Conservation (phyloP, 2,797 vertebrate genomes). For the Channa striata region DNA sequence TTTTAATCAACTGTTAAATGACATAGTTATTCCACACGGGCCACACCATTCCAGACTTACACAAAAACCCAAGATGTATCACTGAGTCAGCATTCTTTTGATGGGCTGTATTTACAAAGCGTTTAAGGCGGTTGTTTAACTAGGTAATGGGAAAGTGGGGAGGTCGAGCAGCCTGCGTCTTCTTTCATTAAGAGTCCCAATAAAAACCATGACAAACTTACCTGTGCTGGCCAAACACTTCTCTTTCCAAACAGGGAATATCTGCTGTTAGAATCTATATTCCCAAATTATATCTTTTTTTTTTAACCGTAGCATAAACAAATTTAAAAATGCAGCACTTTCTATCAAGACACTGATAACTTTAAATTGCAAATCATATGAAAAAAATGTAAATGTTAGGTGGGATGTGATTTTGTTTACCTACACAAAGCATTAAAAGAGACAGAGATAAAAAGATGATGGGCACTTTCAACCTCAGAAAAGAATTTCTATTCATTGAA, state of each 20-base stretch:
- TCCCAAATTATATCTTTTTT: slow-evolving; percentile 17
- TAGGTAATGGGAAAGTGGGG: slow-evolving; percentile 61
- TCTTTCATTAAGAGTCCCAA: slow-evolving; percentile 71
- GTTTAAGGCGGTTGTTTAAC: slow-evolving; percentile 74
- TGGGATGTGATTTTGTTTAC: slow-evolving; percentile 46
- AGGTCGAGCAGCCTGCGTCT: slow-evolving; percentile 64
- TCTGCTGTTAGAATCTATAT: slow-evolving; percentile 40
- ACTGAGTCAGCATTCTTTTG: slow-evolving; percentile 61
- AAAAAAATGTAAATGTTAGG: slow-evolving; percentile 14
- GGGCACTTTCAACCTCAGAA: slow-evolving; percentile 62
- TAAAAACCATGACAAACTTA: slow-evolving; percentile 67
- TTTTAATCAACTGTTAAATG: slow-evolving; percentile 26
- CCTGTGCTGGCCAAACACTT: slow-evolving; percentile 37
- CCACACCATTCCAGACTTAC: slow-evolving; percentile 6
- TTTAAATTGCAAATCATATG: slow-evolving; percentile 6
- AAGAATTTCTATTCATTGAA: slow-evolving; percentile 58
- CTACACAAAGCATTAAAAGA: slow-evolving; percentile 19
- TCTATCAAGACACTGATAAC: slow-evolving; percentile 17
- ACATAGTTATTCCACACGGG: slow-evolving; percentile 32
- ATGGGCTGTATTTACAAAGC: slow-evolving; percentile 57
- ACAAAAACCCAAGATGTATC: slow-evolving; percentile 42
- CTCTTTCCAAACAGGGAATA: slow-evolving; percentile 34
- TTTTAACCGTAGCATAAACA: slow-evolving; percentile 12
- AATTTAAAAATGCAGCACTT: slow-evolving; percentile 17
- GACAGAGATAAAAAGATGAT: slow-evolving; percentile 45